These are phyloP conservation scores for Momotus momota DNA, from an alignment of 2,797 vertebrate genomes.

Conservation along the genomic window DNA sequence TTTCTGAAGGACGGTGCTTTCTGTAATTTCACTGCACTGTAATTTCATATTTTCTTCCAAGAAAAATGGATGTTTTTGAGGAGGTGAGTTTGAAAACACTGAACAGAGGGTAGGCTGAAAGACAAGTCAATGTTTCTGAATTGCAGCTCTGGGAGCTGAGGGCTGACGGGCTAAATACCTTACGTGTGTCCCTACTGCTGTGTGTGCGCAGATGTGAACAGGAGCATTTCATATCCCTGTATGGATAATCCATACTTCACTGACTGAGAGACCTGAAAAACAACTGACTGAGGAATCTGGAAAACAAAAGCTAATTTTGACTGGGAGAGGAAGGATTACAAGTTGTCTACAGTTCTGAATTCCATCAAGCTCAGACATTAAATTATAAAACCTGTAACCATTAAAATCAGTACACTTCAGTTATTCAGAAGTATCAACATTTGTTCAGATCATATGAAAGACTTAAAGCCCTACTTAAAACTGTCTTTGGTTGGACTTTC, in stretches of 20 bases:
- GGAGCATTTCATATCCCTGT: neutral
- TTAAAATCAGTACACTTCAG: neutral
- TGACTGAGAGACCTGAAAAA: neutral
- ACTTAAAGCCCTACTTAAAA: neutral
- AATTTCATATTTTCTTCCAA: neutral
- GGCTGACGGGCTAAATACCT: neutral
- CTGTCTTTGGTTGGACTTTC: neutral
- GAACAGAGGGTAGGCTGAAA: neutral
- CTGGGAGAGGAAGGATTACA: neutral
- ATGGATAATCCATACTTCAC: no score
- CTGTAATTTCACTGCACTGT: neutral
- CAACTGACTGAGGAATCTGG: accelerated
- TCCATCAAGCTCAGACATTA: neutral
- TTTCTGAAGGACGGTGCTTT: neutral
- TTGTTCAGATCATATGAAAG: neutral
- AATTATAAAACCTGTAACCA: neutral
- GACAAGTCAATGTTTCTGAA: neutral
- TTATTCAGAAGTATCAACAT: neutral
- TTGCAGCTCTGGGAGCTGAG: neutral
- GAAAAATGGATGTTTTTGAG: neutral
- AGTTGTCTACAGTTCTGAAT: neutral
- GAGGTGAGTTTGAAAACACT: neutral
- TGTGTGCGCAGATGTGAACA: neutral
- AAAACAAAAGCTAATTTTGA: neutral
- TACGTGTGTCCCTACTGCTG: neutral